Evolutionary conservation across 2,888 invertebrate species (phyloP).

Genomic region (Carcina quercana): DNA sequence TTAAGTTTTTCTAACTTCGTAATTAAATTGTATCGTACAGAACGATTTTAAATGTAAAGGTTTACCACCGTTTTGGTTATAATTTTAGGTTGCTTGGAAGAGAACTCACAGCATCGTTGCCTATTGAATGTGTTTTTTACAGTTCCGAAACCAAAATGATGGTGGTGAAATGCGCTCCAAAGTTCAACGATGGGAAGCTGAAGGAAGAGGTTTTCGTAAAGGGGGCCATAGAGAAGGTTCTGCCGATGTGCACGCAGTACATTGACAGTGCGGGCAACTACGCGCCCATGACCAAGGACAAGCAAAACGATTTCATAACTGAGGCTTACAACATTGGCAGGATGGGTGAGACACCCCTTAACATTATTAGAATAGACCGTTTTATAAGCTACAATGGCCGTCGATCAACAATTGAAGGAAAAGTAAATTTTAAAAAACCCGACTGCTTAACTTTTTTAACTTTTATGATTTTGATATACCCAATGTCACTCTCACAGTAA

Average conservation of each 20-base stretch:
- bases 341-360: constrained; percentile 79
- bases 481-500: too few relatives aligned
- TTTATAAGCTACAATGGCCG: too few relatives aligned
- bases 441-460: too few relatives aligned
- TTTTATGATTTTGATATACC: too few relatives aligned
- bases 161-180: constrained; percentile 94
- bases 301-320: constrained; percentile 85
- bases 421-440: too few relatives aligned
- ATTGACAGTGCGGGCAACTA: constrained; percentile 82
- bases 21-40: too few relatives aligned
- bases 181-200: constrained; percentile 79
- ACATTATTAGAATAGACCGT: too few relatives aligned
- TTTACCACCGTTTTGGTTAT: too few relatives aligned
- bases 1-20: too few relatives aligned
- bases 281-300: constrained; percentile 84
- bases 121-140: constrained; percentile 13
- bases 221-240: constrained; percentile 93
- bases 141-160: constrained; percentile 99
- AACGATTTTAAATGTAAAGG: too few relatives aligned
- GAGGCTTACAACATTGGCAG: constrained; percentile 91
- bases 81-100: neutral
- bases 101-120: neutral
- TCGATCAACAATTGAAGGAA: too few relatives aligned
- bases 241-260: constrained; percentile 90
- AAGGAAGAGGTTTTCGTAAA: constrained; percentile 94